Conservation (phyloP, 2,888 invertebrate species). For the Heliconius cydno region DNA sequence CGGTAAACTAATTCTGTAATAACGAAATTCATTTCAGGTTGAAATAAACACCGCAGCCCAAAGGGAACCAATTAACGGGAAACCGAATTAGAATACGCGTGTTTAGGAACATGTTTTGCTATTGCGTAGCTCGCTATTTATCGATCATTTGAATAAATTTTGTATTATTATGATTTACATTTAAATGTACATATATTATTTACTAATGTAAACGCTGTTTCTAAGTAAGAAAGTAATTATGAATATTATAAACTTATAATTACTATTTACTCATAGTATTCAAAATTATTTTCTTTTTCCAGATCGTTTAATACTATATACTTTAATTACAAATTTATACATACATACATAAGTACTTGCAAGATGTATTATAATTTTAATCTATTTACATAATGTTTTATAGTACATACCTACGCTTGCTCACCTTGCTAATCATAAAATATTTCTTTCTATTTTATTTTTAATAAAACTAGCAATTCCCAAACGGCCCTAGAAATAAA, state of each 20-base stretch:
- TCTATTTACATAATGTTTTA: too few species aligned
- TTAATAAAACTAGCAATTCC: not conserved
- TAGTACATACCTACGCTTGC: too few species aligned
- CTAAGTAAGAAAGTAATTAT: not conserved
- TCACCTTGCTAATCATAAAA: not conserved
- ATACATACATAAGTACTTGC: too few species aligned
- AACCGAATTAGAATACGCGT: constrained; percentile 35
- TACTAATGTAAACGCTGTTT: not conserved
- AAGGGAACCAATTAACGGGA: constrained; percentile 43
- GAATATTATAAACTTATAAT: too few species aligned
- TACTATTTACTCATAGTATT: too few species aligned
- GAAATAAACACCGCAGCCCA: constrained; percentile 41
- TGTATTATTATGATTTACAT: not conserved
- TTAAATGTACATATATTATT: not conserved
- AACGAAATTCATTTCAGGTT: constrained; percentile 50
- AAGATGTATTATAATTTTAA: too few species aligned
- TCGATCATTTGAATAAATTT: constrained; percentile 15
- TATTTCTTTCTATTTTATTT: not conserved
- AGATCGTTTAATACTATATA: too few species aligned
- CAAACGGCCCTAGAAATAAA: constrained; percentile 53
- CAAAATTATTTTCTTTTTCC: too few species aligned
- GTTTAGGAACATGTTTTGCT: constrained; percentile 32
- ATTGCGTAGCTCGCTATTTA: not conserved
- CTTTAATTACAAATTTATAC: too few species aligned
- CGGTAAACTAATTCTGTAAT: constrained; percentile 51